Percentiles rank a stretch among this genome's conserved stretches.
phyloP scores from a whole-genome alignment of 1,140 invertebrate genomes.

The Macrobrachium nipponense region DNA sequence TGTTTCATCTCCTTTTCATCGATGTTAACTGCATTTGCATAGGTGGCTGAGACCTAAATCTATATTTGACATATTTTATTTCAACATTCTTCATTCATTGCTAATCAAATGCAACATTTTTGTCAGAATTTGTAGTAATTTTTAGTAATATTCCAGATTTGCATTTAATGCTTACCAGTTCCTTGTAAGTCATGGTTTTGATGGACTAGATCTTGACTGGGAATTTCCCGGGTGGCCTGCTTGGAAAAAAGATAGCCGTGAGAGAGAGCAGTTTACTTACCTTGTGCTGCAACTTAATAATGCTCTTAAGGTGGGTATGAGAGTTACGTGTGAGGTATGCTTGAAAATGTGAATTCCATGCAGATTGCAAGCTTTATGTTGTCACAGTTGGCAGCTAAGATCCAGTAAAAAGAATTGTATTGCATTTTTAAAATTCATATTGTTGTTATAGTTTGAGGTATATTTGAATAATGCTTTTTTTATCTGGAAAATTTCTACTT shows the following conservation, averaged over 20 bases:
- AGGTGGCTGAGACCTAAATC: neutral
- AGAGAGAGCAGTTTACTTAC: slow-evolving; percentile 33
- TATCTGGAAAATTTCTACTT: too few relatives aligned
- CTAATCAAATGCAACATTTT: neutral
- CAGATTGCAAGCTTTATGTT: too few relatives aligned
- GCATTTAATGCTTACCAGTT: slow-evolving; percentile 59
- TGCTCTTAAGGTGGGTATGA: slow-evolving; percentile 49
- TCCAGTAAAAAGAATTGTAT: too few relatives aligned
- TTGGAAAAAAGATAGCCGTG: neutral
- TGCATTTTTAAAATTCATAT: too few relatives aligned
- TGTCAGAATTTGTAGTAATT: neutral
- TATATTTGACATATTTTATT: neutral
- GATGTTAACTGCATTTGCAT: neutral
- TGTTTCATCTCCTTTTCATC: too few relatives aligned
- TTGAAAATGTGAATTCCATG: neutral
- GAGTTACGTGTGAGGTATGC: neutral
- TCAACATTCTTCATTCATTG: neutral
- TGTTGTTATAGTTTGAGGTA: too few relatives aligned
- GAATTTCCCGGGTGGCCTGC: slow-evolving; percentile 56
- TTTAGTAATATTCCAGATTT: slow-evolving; percentile 44
- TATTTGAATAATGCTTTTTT: too few relatives aligned
- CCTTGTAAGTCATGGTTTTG: slow-evolving; percentile 37
- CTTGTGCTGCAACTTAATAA: slow-evolving; percentile 59
- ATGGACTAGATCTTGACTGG: slow-evolving; percentile 61
- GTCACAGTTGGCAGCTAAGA: too few relatives aligned